phyloP scores from a whole-genome alignment of 1,140 invertebrate species.

The Diabrotica virgifera region DNA sequence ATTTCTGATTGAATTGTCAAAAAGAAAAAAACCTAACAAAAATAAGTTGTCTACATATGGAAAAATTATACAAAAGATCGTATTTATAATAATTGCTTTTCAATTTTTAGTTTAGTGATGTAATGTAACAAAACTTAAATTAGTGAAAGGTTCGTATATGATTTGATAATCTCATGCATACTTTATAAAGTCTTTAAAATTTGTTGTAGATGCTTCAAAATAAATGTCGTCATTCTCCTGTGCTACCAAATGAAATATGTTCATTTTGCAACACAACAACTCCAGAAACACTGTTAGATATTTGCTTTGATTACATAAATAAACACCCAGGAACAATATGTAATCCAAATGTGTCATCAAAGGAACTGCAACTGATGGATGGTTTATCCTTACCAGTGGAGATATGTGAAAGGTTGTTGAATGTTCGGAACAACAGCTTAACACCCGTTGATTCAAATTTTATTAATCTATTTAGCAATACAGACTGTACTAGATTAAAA shows the following conservation, averaged over 20 bases:
- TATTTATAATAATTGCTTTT: not conserved
- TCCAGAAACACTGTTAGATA: slow-evolving; percentile 55
- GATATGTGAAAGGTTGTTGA: slow-evolving; percentile 68
- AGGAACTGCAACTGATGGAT: slow-evolving; percentile 49
- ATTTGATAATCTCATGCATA: too few species aligned
- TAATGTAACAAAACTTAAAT: not conserved
- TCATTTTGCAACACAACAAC: slow-evolving; percentile 41
- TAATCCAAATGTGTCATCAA: slow-evolving; percentile 41
- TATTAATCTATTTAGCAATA: slow-evolving; percentile 70
- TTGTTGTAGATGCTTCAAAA: slow-evolving; percentile 43
- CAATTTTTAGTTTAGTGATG: slow-evolving; percentile 1
- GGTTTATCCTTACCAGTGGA: slow-evolving; percentile 64
- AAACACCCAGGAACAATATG: slow-evolving; percentile 62
- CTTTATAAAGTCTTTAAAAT: too few species aligned
- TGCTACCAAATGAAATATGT: slow-evolving; percentile 41
- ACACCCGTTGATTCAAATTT: slow-evolving; percentile 63
- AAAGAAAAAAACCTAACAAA: slow-evolving; percentile 1
- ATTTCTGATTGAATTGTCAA: slow-evolving; percentile 1
- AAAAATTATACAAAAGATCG: not conserved
- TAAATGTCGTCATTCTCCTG: slow-evolving; percentile 43
- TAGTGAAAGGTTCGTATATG: not conserved
- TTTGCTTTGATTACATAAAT: slow-evolving; percentile 63
- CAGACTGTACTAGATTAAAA: slow-evolving; percentile 63
- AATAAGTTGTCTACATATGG: not conserved
- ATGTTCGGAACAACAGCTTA: slow-evolving; percentile 56